Evolutionary conservation across 2,113 vertebrate genomes (phyloP).

Genomic region (Anoura caudifer): DNA sequence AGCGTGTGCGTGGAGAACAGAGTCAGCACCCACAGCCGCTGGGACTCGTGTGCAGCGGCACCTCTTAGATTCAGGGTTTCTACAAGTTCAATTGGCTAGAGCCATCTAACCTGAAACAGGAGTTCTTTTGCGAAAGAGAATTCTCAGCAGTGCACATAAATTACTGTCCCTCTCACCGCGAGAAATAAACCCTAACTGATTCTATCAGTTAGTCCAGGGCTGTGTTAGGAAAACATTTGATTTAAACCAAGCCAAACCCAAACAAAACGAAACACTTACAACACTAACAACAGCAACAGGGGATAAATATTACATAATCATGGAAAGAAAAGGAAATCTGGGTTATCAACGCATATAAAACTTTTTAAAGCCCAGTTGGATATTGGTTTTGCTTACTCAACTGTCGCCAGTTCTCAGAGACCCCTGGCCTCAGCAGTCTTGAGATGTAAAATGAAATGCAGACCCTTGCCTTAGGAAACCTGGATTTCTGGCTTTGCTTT

Average conservation of each 20-base stretch:
- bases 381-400: not conserved
- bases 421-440: not conserved
- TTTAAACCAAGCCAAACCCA: not conserved
- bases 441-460: not conserved
- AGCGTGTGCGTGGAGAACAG: not conserved
- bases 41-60: not conserved
- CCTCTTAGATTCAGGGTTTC: not conserved
- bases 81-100: not conserved
- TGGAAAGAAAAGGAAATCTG: not conserved
- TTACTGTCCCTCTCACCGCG: fast-evolving
- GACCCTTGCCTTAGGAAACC: not conserved
- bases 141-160: not conserved
- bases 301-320: not conserved
- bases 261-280: not conserved
- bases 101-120: not conserved
- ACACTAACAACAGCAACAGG: not conserved
- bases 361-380: not conserved
- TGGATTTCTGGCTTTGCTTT: not conserved
- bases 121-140: not conserved
- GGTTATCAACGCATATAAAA: too few relatives aligned
- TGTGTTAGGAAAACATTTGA: not conserved
- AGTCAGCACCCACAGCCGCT: too few relatives aligned
- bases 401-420: not conserved
- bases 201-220: not conserved
- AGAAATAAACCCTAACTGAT: not conserved